phyloP scores from a whole-genome alignment of 1,140 invertebrate species.

The Cherax destructor region DNA sequence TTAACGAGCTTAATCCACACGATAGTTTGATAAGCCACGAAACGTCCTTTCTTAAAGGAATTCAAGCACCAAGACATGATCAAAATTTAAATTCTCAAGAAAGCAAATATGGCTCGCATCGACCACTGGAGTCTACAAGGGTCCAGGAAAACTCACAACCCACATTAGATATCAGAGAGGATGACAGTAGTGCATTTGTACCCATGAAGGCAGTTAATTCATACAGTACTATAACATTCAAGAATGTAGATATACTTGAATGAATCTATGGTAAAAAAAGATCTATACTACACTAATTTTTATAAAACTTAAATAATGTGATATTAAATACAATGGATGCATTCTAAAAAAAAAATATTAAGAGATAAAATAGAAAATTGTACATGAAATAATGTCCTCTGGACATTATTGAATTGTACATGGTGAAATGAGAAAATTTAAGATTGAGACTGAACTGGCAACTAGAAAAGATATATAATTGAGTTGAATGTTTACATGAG shows the following conservation, averaged over 20 bases:
- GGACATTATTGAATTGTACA: no score
- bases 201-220: background rate
- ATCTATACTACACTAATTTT: background rate
- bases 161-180: background rate
- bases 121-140: constrained; percentile 19
- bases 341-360: no score
- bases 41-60: background rate
- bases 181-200: background rate
- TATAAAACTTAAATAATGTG: no score
- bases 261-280: background rate
- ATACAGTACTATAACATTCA: background rate
- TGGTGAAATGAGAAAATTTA: no score
- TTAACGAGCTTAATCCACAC: background rate
- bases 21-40: background rate
- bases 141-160: background rate
- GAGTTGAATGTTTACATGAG: no score
- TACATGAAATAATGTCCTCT: no score
- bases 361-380: no score
- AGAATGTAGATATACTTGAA: background rate
- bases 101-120: background rate
- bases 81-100: background rate
- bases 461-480: no score
- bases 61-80: background rate
- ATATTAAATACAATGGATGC: no score
- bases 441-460: no score